Conservation (phyloP, 2,797 vertebrate genomes). For the Gadopsis bispinosus region DNA sequence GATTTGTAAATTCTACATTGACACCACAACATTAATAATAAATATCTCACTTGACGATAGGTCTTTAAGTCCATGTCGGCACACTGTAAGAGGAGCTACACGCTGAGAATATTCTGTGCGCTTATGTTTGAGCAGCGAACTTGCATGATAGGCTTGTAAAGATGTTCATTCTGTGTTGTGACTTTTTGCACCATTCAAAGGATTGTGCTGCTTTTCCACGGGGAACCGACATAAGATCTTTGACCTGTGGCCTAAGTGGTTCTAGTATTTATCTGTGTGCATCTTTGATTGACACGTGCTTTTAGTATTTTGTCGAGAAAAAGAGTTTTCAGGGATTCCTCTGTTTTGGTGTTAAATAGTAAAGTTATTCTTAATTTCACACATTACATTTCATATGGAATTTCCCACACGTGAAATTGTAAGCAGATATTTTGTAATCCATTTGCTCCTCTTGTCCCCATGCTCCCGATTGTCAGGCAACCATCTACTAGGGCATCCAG, state of each 20-base stretch:
- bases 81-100: not conserved
- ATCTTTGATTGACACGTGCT: not conserved
- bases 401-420: too few species aligned
- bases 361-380: too few species aligned
- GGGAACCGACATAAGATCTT: conserved; percentile 7
- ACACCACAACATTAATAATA: conserved; percentile 60
- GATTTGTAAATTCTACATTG: conserved; percentile 42
- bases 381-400: too few species aligned
- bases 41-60: conserved; percentile 26
- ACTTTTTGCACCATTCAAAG: conserved; percentile 15
- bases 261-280: not conserved
- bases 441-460: too few species aligned
- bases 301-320: not conserved
- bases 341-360: too few species aligned
- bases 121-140: conserved; percentile 19
- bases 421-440: too few species aligned
- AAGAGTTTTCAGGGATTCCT: too few species aligned
- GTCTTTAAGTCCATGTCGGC: not conserved
- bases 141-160: not conserved
- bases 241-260: not conserved
- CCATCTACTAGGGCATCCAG: too few species aligned
- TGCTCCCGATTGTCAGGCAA: too few species aligned
- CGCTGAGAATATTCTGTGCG: not conserved
- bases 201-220: not conserved
- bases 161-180: not conserved